Percentiles rank a stretch among this genome's conserved stretches.
Conservation (phyloP, 2,797 vertebrate genomes). For the Channallabes apus region DNA sequence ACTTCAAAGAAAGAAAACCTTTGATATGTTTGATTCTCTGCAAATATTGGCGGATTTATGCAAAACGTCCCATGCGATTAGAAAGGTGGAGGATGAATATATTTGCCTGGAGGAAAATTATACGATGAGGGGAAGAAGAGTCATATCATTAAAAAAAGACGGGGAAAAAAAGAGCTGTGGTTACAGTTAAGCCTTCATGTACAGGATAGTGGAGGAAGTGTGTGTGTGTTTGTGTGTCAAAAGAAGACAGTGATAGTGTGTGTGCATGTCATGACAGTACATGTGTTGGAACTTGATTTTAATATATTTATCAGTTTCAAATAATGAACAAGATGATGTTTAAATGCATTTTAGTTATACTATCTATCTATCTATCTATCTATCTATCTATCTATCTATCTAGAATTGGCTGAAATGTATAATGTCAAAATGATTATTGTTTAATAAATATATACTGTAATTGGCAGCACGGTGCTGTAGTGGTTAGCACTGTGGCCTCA, state of each 20-base stretch:
- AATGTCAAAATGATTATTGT: background rate
- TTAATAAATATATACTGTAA: background rate
- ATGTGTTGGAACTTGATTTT: background rate
- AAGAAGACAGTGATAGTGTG: background rate
- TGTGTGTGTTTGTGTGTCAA: background rate
- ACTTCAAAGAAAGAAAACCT: slow-evolving; percentile 85
- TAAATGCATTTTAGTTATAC: background rate
- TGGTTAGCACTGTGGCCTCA: too few species aligned
- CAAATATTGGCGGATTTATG: slow-evolving; percentile 79
- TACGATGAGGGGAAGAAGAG: slow-evolving; percentile 76
- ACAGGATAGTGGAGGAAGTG: background rate
- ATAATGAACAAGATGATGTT: background rate
- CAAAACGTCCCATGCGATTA: slow-evolving; percentile 80
- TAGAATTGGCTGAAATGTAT: background rate
- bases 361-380: background rate
- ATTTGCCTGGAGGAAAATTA: slow-evolving; percentile 80
- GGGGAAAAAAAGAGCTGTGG: slow-evolving; percentile 31
- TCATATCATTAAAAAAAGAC: slow-evolving; percentile 67
- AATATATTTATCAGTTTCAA: background rate
- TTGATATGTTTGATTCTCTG: slow-evolving; percentile 82
- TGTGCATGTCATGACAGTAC: background rate
- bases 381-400: background rate
- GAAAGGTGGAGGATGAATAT: slow-evolving; percentile 84
- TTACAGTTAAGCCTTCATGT: background rate
- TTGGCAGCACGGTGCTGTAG: too few species aligned